Evolutionary conservation across 2,113 vertebrate species (phyloP).

Genomic region (Dipodomys merriami): DNA sequence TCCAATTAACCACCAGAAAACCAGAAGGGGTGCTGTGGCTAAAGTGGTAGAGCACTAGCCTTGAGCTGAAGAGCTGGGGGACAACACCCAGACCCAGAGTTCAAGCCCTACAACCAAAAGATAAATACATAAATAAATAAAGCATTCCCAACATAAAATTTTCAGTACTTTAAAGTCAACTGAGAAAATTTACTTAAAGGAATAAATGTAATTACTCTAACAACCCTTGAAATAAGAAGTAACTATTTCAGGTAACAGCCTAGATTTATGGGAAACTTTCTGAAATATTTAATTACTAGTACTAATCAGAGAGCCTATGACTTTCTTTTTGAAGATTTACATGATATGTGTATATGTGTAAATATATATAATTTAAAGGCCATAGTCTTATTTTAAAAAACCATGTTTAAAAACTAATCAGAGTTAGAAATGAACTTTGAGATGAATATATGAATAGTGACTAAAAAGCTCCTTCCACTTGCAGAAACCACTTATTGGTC

Average conservation of each 20-base stretch:
- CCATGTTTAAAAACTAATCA: background rate
- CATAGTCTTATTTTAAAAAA: background rate
- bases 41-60: too few relatives aligned
- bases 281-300: slow-evolving; percentile 32
- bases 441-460: background rate
- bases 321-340: background rate
- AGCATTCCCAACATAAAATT: too few relatives aligned
- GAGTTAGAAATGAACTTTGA: background rate
- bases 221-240: slow-evolving; percentile 43
- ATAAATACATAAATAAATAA: too few relatives aligned
- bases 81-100: too few relatives aligned
- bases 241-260: background rate
- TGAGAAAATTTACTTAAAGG: too few relatives aligned
- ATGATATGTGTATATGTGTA: background rate
- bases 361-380: background rate
- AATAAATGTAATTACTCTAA: slow-evolving; percentile 24
- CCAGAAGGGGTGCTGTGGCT: too few relatives aligned
- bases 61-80: too few relatives aligned
- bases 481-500: slow-evolving; percentile 29
- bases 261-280: background rate
- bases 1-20: too few relatives aligned
- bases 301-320: background rate
- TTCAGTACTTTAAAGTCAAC: too few relatives aligned
- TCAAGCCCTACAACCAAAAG: too few relatives aligned
- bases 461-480: background rate